Conservation (phyloP, 2,888 invertebrate species). For the Lasiommata megera region DNA sequence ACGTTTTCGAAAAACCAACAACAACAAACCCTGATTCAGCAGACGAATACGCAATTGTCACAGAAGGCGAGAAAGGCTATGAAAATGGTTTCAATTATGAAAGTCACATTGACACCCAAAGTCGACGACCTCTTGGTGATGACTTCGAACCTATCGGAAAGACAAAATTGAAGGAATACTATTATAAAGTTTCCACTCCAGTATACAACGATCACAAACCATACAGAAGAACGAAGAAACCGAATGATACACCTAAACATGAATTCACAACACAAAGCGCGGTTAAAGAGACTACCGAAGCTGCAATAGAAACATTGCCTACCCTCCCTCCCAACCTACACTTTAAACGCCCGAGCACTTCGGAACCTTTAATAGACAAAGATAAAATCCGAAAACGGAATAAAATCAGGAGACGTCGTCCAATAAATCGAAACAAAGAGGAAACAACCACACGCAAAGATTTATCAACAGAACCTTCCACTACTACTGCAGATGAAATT, state of each 20-base stretch:
- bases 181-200: slow-evolving; percentile 71
- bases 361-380: slow-evolving; percentile 54
- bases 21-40: slow-evolving; percentile 54
- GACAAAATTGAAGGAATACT: slow-evolving; percentile 72
- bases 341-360: slow-evolving; percentile 63
- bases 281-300: slow-evolving; percentile 50
- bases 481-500: slow-evolving; percentile 54
- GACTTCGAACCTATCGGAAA: slow-evolving; percentile 72
- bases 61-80: slow-evolving; percentile 66
- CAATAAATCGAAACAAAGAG: slow-evolving; percentile 56
- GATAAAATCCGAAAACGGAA: slow-evolving; percentile 68
- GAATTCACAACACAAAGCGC: slow-evolving; percentile 46
- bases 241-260: slow-evolving; percentile 47
- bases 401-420: slow-evolving; percentile 72
- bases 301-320: slow-evolving; percentile 59
- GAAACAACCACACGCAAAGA: slow-evolving; percentile 48
- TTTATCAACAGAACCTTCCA: slow-evolving; percentile 50
- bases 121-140: slow-evolving; percentile 68
- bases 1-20: slow-evolving; percentile 50
- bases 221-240: slow-evolving; percentile 65
- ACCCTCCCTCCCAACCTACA: slow-evolving; percentile 73
- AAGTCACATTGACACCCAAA: slow-evolving; percentile 67
- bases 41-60: slow-evolving; percentile 69
- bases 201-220: slow-evolving; percentile 57
- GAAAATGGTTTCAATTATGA: slow-evolving; percentile 70